Evolutionary conservation across 2,797 vertebrate genomes (phyloP), one percentile per base, ranked within the genome.

Genomic region (Myripristis murdjan): DNA sequence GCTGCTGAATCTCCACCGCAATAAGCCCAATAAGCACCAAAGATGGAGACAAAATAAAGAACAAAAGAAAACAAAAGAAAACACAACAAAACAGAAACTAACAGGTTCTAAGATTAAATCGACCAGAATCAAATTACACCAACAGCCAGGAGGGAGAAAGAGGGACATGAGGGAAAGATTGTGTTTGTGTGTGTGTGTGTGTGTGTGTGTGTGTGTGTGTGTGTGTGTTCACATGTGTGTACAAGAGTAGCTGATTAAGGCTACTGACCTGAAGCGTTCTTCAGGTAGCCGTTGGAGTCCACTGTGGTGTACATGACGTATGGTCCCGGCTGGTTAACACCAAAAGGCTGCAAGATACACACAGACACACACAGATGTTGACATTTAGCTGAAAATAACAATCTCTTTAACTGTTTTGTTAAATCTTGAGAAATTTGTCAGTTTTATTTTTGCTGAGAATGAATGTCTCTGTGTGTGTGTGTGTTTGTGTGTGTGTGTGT

Each of bases 251-350:
- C 11, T 14, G 54, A 16, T 20, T 43, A 3, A 46, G 46, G 47
- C 16, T 5, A 75, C 95, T 95, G 91, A 98, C 98, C 98, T 86
- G 98, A 99, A 28, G 97, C 95, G 2, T 99, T 99, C 89, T 99
- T 99, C 83, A 95, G 92, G 82, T 97, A 94, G 10, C 98, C 98
- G 3, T 98, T 99, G 33, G 97, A 97, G 87, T 99, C 98, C 70
- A 96, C 94, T 0, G 98, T 97, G 57, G 95, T 99, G 88, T 99
- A 99, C 96, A 94, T 98, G 90, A 99, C 96, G 65, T 99, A 99
- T 16, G 98, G 97, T 58, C 98, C 98, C 1, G 98, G 98, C 75
- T 99, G 98, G 83, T 99, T 99, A 37, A 99, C 98, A 70, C 98
- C 98, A 22, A 98, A 98, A n/a, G 97, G 98, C 97, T 99, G 89